Conservation (phyloP, 2,888 invertebrate genomes). For the Tromatobia lineatoria region DNA sequence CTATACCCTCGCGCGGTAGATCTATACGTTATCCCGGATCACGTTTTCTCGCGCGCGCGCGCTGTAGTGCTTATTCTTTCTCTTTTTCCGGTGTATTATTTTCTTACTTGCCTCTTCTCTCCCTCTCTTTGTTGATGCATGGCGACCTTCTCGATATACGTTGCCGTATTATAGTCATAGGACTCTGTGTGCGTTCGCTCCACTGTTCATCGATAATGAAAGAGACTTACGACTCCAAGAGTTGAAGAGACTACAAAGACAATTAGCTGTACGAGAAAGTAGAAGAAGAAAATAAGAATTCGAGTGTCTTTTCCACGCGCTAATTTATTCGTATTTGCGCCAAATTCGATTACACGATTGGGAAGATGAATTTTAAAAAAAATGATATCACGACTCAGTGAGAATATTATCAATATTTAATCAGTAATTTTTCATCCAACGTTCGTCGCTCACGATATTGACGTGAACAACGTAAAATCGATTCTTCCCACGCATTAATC, state of each 20-base stretch:
- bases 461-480: conserved; percentile 42
- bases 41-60: conserved; percentile 26
- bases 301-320: conserved; percentile 3
- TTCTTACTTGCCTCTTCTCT: conserved; percentile 16
- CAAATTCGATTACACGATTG: background rate
- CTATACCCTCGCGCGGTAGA: conserved; percentile 21
- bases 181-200: conserved; percentile 14
- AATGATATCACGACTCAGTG: background rate
- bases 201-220: conserved; percentile 20
- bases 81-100: conserved; percentile 32
- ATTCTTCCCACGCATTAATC: conserved; percentile 63
- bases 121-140: conserved; percentile 15
- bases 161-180: background rate
- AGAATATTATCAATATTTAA: background rate
- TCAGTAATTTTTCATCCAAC: background rate
- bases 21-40: conserved; percentile 33
- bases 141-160: conserved; percentile 1
- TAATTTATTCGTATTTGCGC: conserved; percentile 35
- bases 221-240: conserved; percentile 26
- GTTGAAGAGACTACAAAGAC: conserved; percentile 7
- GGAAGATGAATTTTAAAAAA: background rate
- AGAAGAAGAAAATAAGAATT: conserved; percentile 21
- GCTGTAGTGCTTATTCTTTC: conserved; percentile 21
- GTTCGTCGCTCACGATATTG: background rate
- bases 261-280: background rate